phyloP scores from a whole-genome alignment of 2,113 vertebrate genomes.

The Platycercus adscitus region DNA sequence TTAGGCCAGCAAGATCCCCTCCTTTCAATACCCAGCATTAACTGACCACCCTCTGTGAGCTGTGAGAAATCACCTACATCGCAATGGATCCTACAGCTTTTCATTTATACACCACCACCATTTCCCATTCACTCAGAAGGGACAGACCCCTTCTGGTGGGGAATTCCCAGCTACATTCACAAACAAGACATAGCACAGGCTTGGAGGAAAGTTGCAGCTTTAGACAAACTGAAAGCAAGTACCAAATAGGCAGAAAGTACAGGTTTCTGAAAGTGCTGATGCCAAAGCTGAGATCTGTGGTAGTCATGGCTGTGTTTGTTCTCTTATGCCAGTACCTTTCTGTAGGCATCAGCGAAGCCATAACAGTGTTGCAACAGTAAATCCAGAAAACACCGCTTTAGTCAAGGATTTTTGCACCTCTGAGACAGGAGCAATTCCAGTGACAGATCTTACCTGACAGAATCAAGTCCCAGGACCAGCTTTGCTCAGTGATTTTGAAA shows the following conservation, averaged over 20 bases:
- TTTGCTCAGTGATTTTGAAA: background rate
- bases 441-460: slow-evolving; percentile 7
- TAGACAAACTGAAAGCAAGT: background rate
- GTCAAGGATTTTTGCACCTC: slow-evolving; percentile 11
- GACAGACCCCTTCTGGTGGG: background rate
- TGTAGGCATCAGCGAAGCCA: background rate
- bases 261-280: background rate
- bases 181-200: background rate
- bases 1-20: background rate
- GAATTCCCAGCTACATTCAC: background rate
- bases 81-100: background rate
- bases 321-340: background rate
- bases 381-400: slow-evolving; percentile 20
- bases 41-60: background rate
- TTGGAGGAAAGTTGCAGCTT: background rate
- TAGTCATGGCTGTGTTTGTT: background rate
- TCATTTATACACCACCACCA: background rate
- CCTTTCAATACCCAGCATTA: background rate
- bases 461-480: background rate
- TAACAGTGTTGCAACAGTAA: background rate
- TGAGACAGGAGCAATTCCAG: slow-evolving; percentile 11
- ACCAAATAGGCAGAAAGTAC: background rate
- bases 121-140: background rate
- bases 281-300: background rate
- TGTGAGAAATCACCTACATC: background rate